A percentile compares a stretch with the other conserved stretches of the same genome.
These are phyloP conservation scores for Scaptomyza parva DNA, from an alignment of 2,888 invertebrate species.

Conservation along the genomic window DNA sequence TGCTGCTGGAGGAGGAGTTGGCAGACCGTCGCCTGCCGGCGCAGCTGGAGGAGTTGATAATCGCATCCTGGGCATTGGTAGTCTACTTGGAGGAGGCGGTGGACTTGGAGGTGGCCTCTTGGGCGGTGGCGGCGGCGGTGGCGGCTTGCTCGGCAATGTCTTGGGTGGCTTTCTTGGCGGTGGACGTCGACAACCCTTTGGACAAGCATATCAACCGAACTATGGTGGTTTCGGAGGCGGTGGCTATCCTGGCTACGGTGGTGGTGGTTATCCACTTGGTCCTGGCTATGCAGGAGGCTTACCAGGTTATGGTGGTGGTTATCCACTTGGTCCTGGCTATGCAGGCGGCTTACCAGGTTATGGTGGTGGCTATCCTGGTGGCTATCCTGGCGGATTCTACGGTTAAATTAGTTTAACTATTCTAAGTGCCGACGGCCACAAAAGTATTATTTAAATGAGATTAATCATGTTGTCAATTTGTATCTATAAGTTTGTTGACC, in stretches of 20 bases:
- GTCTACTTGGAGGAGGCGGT: conserved; percentile 60
- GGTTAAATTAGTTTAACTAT: conserved; percentile 28
- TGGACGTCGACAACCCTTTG: conserved; percentile 45
- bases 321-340: conserved; percentile 29
- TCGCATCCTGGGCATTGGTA: conserved; percentile 65
- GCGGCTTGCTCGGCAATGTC: conserved; percentile 48
- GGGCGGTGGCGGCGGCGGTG: conserved; percentile 54
- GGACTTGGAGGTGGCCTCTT: conserved; percentile 46
- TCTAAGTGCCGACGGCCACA: conserved; percentile 2
- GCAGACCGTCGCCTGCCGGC: background rate
- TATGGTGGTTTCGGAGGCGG: conserved; percentile 49
- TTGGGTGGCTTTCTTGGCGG: conserved; percentile 55
- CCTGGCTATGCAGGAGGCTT: too few relatives aligned
- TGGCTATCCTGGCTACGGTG: conserved; percentile 48
- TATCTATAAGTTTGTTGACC: conserved; percentile 52
- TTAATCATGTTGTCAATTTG: conserved; percentile 40
- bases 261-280: conserved; percentile 42
- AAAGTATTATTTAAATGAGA: conserved; percentile 53
- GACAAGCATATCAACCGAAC: conserved; percentile 38
- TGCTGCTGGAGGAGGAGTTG: conserved; percentile 11
- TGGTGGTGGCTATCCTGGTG: conserved; percentile 20
- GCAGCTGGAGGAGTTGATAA: conserved; percentile 48
- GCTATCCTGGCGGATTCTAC: conserved; percentile 42
- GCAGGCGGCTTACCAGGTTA: conserved; percentile 25
- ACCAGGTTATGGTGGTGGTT: conserved; percentile 40